Base-by-base conservation (phyloP, 2,888 invertebrate species). In the Anaspis maculata region DNA sequence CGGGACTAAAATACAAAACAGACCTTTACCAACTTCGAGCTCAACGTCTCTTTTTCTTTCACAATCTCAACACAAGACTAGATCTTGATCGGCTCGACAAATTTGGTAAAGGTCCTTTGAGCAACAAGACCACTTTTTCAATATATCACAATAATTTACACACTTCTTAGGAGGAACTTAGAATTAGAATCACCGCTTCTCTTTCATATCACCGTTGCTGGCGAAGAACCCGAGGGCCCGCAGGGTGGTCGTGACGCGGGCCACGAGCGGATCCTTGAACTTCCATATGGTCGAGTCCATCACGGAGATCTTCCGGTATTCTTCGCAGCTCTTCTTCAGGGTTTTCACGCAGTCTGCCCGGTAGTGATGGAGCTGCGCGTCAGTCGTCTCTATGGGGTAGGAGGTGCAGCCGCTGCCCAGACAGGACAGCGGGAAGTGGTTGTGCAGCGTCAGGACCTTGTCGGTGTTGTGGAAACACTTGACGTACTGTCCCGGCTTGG, bases 391-490 rank as follows among this genome's bases (percentile, higher is more conserved):
- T 45, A 94, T 78, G 34, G 87, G 76, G 67, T 83, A 90, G 26
- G 87, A 85, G 31, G 85, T 85, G 66, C 90, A 91, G 3, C 54
- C 51, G 28, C 38, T 39, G 26, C 88, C 86, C 22, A 91, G 67
- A 58, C 91, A 92, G 37, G 87, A 85, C 48, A 92, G 67, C 21
- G 92, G 91, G 61, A 90, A 91, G 66, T 92, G 92, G 67, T 92
- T 92, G 71, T 92, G 92, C 43, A 92, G 71, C 19, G 88, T 84
- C 28, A 91, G 73, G 30, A 90, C 90, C 52, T 85, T 79, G 54
- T 86, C 86, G 16, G 91, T 87, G 68, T 90, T 86, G 67, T 91
- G 91, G 71, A 92, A 92, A 64, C 91, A 90, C 67, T 92, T 92
- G 45, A 91, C 84, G 67, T 90, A 91, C 66, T 87, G 87, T 51